These are phyloP conservation scores for Gallinago undulata DNA, from an alignment of 2,113 vertebrate genomes.

Conservation along the genomic window DNA sequence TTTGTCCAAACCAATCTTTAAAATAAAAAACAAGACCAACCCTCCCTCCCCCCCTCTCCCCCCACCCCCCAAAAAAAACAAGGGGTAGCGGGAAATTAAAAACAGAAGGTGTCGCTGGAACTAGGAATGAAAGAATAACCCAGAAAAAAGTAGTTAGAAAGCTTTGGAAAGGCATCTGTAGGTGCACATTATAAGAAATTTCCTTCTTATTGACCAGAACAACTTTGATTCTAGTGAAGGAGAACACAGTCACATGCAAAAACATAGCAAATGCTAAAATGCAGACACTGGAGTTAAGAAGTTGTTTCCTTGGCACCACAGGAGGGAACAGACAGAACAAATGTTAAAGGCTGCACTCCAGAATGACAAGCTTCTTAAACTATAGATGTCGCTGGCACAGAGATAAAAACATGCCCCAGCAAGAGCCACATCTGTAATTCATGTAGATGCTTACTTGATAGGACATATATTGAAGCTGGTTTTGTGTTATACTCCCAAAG, in stretches of 20 bases:
- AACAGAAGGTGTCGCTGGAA: neutral
- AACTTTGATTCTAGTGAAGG: neutral
- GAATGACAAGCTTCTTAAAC: constrained; percentile 5
- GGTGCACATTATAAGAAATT: neutral
- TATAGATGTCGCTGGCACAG: neutral
- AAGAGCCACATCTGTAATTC: neutral
- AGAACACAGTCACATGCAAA: neutral
- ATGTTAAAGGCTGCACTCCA: neutral
- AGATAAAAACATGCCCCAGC: constrained; percentile 1
- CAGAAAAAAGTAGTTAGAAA: neutral
- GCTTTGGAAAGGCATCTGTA: neutral
- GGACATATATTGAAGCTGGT: neutral
- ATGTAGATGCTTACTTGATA: neutral
- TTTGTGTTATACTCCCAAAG: neutral
- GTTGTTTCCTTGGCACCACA: neutral
- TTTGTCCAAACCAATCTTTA: neutral
- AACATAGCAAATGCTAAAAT: constrained; percentile 12
- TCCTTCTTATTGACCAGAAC: neutral
- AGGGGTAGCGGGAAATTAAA: fast-evolving
- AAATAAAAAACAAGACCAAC: no score
- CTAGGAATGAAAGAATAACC: neutral
- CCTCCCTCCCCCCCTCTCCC: no score
- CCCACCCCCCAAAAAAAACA: neutral
- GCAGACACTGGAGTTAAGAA: neutral
- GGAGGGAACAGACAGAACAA: constrained; percentile 31